These are phyloP conservation scores for Drosophila littoralis DNA, from an alignment of 1,140 invertebrate species.

Conservation along the genomic window DNA sequence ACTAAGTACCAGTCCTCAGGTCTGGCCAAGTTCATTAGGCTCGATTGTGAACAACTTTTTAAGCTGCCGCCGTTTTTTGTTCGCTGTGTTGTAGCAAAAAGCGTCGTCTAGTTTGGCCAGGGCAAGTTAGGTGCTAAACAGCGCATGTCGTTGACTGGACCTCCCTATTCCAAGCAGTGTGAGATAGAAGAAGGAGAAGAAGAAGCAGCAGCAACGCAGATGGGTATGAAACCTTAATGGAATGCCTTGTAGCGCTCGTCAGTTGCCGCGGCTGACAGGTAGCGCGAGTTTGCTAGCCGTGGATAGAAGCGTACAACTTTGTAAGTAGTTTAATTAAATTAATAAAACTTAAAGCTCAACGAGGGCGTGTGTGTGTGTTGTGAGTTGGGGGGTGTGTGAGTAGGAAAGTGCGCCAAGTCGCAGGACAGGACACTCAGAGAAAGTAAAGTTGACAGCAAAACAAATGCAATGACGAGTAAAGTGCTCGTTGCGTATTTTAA, in stretches of 20 bases:
- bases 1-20: not conserved
- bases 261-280: constrained; percentile 31
- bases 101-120: constrained; percentile 62
- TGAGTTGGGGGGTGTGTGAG: not conserved
- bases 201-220: no score
- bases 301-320: constrained; percentile 76
- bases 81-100: constrained; percentile 36
- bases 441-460: constrained; percentile 75
- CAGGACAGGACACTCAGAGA: constrained; percentile 71
- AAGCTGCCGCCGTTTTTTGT: constrained; percentile 20
- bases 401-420: constrained; percentile 57
- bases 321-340: constrained; percentile 83
- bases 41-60: constrained; percentile 18
- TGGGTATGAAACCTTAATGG: not conserved
- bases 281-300: constrained; percentile 57
- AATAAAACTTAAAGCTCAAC: constrained; percentile 78
- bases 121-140: constrained; percentile 79
- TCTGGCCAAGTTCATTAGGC: constrained; percentile 5
- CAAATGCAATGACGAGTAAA: constrained; percentile 82
- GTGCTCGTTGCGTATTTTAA: constrained; percentile 82
- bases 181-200: not conserved
- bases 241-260: constrained; percentile 42
- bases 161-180: not conserved
- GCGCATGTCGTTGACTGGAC: constrained; percentile 68
- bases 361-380: constrained; percentile 17